Evolutionary conservation across 2,113 vertebrate species (phyloP), one percentile per base, ranked within the genome.

Genomic region (Cebidichthys violaceus): DNA sequence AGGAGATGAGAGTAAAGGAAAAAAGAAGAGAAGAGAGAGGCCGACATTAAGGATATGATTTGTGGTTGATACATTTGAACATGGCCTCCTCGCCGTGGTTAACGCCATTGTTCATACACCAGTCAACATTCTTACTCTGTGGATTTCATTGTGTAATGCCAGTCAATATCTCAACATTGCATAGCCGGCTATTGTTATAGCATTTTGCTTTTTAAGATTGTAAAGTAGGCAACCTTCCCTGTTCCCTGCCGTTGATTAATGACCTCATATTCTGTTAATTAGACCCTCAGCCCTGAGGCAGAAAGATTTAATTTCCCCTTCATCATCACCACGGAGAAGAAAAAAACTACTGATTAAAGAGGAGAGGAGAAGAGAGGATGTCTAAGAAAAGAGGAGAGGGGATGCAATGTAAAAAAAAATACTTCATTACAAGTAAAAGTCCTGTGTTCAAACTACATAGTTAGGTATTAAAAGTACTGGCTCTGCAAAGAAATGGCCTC

Each of bases 241-340:
- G 94, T 92, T 96, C 93, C 90, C 95, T 90, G 93, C 94, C 88
- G 94, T 92, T 97, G 96, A 99, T 98, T 98, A 99, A 99, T 97
- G 96, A 97, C 96, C 97, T 97, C 96, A 98, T 96, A 95, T 96
- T 94, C 92, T 95, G 96, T 96, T 99, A 98, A 99, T 98, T 99
- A 93, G 92, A 94, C 91, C 91, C 89, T 88, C 90, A 88, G 92
- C 91, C 93, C 96, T 93, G 94, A 96, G 97, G 96, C 96, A 96
- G 96, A 97, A 97, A 92, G 94, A 96, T 96, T 96, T 96, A 95
- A 96, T 96, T 97, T 96, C 96, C 95, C 90, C 93, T 94, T 92
- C 93, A 96, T 94, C 91, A 96, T 96, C 96, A 96, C 94, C 94
- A 94, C 93, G 90, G 92, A 91, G 94, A 90, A 33, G 33, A 94